phyloP scores from a whole-genome alignment of 1,140 invertebrate genomes.

The Drosophila pruinosa region DNA sequence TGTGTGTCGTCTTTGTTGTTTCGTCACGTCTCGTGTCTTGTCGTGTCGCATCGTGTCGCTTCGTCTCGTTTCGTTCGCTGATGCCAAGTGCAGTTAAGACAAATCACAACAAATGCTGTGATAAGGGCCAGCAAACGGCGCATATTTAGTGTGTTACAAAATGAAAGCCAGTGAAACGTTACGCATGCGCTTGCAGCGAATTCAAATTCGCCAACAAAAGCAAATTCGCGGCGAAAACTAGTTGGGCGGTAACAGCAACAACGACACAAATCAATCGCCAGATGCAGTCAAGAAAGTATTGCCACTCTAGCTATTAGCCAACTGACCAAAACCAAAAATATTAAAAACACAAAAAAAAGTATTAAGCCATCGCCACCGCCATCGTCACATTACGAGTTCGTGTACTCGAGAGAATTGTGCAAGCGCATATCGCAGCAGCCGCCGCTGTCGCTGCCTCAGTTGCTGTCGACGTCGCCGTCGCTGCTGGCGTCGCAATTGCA shows the following conservation, averaged over 20 bases:
- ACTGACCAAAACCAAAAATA: conserved; percentile 57
- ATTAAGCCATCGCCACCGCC: conserved; percentile 24
- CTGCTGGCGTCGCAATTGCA: conserved; percentile 19
- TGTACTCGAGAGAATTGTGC: conserved; percentile 59
- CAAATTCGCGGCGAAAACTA: conserved; percentile 25
- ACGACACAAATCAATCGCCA: neutral
- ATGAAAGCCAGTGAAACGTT: conserved; percentile 73
- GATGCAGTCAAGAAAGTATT: conserved; percentile 62
- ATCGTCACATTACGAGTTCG: conserved; percentile 18
- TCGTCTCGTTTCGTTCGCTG: neutral
- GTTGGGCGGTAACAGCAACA: neutral
- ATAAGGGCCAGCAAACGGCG: too few relatives aligned
- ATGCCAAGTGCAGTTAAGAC: neutral
- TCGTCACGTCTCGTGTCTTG: neutral
- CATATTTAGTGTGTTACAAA: conserved; percentile 43
- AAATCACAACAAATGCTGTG: conserved; percentile 29
- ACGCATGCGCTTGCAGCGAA: conserved; percentile 65
- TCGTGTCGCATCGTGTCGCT: conserved; percentile 1
- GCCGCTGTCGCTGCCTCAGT: conserved; percentile 18
- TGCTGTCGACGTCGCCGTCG: neutral
- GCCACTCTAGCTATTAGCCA: conserved; percentile 60
- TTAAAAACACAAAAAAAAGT: conserved; percentile 10
- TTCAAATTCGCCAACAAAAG: conserved; percentile 32
- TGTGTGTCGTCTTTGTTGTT: neutral
- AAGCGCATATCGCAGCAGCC: conserved; percentile 46